Evolutionary conservation across 2,113 vertebrate genomes (phyloP), one percentile per base, ranked within the genome.

Genomic region (Neolamprologus modestus): DNA sequence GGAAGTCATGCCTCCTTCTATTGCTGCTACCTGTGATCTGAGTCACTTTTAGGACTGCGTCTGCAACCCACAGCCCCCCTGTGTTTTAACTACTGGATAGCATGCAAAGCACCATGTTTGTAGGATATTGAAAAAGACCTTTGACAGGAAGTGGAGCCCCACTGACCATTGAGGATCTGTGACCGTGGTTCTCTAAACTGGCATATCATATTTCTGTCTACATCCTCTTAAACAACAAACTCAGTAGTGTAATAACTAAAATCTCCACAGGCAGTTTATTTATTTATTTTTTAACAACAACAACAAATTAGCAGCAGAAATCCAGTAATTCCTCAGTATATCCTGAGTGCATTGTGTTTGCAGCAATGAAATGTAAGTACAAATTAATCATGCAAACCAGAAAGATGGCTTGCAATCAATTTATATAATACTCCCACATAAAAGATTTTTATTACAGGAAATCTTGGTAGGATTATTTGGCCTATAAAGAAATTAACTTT

Each of bases 401-500:
- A 95, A 90, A 94, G 93, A 95, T 90, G 92, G 89, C 95, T 96
- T 95, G 91, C 87, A 91, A 97, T 96, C 96, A 95, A 97, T 97
- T 96, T 96, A 95, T 95, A 92, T 95, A 95, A 95, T 93, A 96
- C 95, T 96, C 95, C 94, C 95, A 19, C 68, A 91, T 94, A 94
- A 95, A 96, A 93, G 79, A 95, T 95, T 96, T 96, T 95, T 96
- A 96, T 96, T 95, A 95, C 90, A 57, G 55, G 83, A 93, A 59
- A 95, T 96, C 92, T 92, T 83, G 91, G 91, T 94, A 83, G 92
- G 93, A 95, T 95, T 95, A 95, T 96, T 96, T 96, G 94, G 94
- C 96, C 95, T 96, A 93, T 96, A 95, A 97, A 97, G 96, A 96
- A 97, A 97, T 97, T 96, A 96, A 96, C 95, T 96, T 97, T 97